Base-by-base conservation (phyloP, 2,113 vertebrate species). In the Herpetotheres cachinnans region DNA sequence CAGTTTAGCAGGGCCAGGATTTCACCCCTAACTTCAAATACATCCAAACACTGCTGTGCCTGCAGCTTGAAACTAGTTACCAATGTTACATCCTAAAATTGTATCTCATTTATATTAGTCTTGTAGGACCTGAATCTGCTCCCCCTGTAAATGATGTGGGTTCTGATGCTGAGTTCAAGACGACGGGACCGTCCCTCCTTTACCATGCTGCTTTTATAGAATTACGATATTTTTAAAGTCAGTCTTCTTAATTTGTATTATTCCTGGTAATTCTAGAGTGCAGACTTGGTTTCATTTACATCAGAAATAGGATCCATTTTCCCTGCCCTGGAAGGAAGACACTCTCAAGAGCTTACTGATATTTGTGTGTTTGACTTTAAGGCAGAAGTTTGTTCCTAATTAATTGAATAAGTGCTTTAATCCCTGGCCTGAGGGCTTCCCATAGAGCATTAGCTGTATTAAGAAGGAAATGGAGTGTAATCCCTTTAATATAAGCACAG, bases 401-500 rank as follows among this genome's bases (percentile, higher is more conserved):
- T 98, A 98, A 98, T 98, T 97, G 98, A 97, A 74, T 97, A 97
- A 98, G 97, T 96, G 96, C 97, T 97, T 97, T 98, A 98, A 98
- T 98, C 98, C 98, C 89, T 94, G 96, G 97, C 98, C 98, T 86
- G 97, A 97, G 98, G 98, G 97, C 96, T 98, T 98, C 98, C 98
- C 98, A 97, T 86, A 90, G 97, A 91, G 97, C 97, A 98, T 98
- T 98, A 98, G 97, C 95, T 71, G 95, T 95, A 97, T 97, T 98
- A 98, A 98, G 98, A 97, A 98, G 98, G 98, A 98, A 98, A 98
- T 98, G 97, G 97, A 97, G 97, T 98, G 97, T 98, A 98, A 98
- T 98, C 98, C 98, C 96, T 98, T 98, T 98, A 98, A 97, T 98
- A 96, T 95, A 96, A 98, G 93, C 96, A 97, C 93, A 95, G 93